Evolutionary conservation across 2,113 vertebrate genomes (phyloP).

Genomic region (Sterrhoptilus dennistouni): DNA sequence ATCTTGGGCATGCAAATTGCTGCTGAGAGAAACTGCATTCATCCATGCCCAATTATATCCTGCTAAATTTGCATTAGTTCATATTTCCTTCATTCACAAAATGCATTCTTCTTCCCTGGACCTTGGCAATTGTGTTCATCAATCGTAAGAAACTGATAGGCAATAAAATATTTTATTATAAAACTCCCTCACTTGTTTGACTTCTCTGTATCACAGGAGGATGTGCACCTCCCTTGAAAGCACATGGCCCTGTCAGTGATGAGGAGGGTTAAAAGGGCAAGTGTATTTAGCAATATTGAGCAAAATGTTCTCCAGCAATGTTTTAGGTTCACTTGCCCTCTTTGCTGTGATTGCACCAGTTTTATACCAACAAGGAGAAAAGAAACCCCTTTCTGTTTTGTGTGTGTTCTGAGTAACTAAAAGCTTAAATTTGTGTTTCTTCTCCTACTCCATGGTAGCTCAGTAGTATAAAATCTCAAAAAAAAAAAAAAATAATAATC

Average conservation of each 20-base stretch:
- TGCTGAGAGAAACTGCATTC: not conserved
- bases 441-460: not conserved
- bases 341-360: not conserved
- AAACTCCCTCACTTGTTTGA: not conserved
- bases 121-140: not conserved
- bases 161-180: not conserved
- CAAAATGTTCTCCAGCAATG: not conserved
- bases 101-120: not conserved
- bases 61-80: not conserved
- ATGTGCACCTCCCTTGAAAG: not conserved
- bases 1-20: not conserved
- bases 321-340: not conserved
- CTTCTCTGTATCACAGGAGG: not conserved
- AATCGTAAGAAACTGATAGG: not conserved
- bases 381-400: not conserved
- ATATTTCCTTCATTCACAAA: not conserved
- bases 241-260: not conserved
- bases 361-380: not conserved
- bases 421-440: not conserved
- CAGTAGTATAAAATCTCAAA: not conserved
- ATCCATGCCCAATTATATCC: not conserved
- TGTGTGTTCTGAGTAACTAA: not conserved
- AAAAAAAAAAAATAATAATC: slow-evolving; percentile 26
- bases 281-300: not conserved
- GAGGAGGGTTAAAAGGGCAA: not conserved